Evolutionary conservation across 2,113 vertebrate genomes (phyloP).

Genomic region (Petroica traversi): DNA sequence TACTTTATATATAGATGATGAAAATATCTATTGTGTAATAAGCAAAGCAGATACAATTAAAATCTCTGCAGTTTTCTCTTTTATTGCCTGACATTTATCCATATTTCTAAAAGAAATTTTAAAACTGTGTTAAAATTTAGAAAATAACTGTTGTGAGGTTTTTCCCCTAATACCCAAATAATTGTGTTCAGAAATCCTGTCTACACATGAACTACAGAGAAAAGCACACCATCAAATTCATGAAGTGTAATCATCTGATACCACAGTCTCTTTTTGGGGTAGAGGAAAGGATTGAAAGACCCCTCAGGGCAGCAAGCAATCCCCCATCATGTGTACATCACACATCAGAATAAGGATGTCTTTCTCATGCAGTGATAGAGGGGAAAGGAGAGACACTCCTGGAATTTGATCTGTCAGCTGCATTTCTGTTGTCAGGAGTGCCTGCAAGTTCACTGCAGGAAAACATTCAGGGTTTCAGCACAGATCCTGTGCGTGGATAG

Average conservation of each 20-base stretch:
- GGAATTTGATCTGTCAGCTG: not conserved
- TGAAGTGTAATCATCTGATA: not conserved
- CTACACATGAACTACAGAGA: not conserved
- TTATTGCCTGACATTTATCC: not conserved
- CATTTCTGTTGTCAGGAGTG: not conserved
- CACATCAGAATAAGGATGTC: not conserved
- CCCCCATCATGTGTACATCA: not conserved
- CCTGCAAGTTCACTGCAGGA: not conserved
- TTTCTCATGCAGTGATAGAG: not conserved
- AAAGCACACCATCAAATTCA: not conserved
- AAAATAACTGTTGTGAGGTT: not conserved
- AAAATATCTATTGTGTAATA: slow-evolving; percentile 46
- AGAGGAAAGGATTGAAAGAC: not conserved
- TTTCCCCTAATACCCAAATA: not conserved
- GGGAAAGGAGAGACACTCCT: not conserved
- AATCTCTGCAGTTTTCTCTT: not conserved
- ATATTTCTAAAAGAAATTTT: slow-evolving; percentile 16
- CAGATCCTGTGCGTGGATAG: not conserved
- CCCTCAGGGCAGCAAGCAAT: not conserved
- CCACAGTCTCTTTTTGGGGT: not conserved
- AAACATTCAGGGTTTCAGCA: not conserved
- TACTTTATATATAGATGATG: slow-evolving; percentile 47
- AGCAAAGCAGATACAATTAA: slow-evolving; percentile 37
- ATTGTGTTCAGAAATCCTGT: not conserved
- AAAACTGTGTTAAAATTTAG: not conserved